Conservation (phyloP, 2,113 vertebrate genomes). For the Brachionichthys hirsutus region DNA sequence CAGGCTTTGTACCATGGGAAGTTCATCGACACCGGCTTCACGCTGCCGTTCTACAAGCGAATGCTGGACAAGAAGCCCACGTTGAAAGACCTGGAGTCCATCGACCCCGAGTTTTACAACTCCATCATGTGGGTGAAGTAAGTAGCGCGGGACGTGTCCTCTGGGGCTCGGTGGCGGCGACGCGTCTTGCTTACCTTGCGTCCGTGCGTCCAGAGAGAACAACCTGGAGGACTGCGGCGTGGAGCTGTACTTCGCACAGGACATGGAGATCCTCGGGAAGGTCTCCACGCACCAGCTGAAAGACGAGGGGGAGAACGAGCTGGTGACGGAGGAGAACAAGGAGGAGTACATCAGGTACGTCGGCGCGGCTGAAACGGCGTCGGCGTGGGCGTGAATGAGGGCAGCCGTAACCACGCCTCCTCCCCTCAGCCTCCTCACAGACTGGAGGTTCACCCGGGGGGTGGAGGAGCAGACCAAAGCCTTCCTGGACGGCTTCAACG, state of each 20-base stretch:
- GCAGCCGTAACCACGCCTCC: background rate
- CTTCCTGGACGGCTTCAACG: constrained; percentile 96
- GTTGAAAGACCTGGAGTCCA: constrained; percentile 96
- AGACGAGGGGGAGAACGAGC: constrained; percentile 90
- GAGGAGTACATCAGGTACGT: constrained; percentile 94
- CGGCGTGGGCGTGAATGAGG: too few relatives aligned
- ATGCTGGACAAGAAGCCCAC: constrained; percentile 98
- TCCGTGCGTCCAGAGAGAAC: constrained; percentile 84
- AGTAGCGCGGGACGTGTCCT: constrained; percentile 55
- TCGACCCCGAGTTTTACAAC: constrained; percentile 97
- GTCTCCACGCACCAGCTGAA: constrained; percentile 96
- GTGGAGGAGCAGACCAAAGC: constrained; percentile 98
- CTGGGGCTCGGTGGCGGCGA: background rate
- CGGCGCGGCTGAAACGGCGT: too few relatives aligned
- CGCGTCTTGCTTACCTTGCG: background rate
- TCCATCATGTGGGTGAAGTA: constrained; percentile 99
- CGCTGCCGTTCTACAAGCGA: constrained; percentile 96
- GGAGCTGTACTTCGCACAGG: constrained; percentile 97
- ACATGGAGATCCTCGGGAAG: constrained; percentile 98
- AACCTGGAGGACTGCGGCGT: constrained; percentile 93
- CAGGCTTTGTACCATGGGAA: constrained; percentile 96
- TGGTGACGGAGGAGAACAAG: constrained; percentile 95
- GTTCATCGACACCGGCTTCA: constrained; percentile 98
- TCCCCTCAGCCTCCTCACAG: constrained; percentile 86
- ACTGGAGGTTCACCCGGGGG: constrained; percentile 95